Evolutionary conservation across 2,113 vertebrate genomes (phyloP), one percentile per base, ranked within the genome.

Genomic region (Hippocampus zosterae): DNA sequence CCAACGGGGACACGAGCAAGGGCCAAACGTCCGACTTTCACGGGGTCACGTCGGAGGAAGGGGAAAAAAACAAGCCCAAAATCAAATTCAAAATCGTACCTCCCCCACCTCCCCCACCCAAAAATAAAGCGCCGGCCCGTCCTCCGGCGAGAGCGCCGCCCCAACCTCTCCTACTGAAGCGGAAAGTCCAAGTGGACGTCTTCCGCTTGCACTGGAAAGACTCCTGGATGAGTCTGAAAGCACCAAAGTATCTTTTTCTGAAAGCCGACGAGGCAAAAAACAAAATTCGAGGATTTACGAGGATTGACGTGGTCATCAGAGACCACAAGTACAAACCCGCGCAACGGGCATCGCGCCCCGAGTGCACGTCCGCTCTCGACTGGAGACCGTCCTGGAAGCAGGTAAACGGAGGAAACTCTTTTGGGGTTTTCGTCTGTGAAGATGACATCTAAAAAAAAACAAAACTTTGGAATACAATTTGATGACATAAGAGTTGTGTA

Each of bases 171-270:
- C 46, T 33, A 15, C 33, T 1, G 1, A 90, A 79, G 42, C 83
- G 89, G 0, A 84, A 69, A 68, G 89, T 90, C 27, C 85, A 85
- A 65, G 85, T 90, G 65, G 89, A 90, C 23, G 74, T 82, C 3
- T 88, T 90, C 19, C 5, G 48, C 2, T 1, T 90, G 3, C 79
- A 63, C 57, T 90, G 89, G 89, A 87, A 15, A 65, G 87, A 90
- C 2, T 90, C 89, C 12, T 90, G 89, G 89, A 89, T 64, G 85
- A 88, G 84, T 67, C 27, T 83, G 70, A 90, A 90, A 52, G 81
- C 85, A 21, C 87, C 87, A 2, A 85, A 86, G 64, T 88, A 88
- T 44, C 83, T 87, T n/a, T 87, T 65, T 50, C 75, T 86, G 5
- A 86, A 66, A 44, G 61, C 74, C 53, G 77, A 63, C 19, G 85